Evolutionary conservation across 2,888 invertebrate genomes (phyloP).

Genomic region (Agapostemon virescens): DNA sequence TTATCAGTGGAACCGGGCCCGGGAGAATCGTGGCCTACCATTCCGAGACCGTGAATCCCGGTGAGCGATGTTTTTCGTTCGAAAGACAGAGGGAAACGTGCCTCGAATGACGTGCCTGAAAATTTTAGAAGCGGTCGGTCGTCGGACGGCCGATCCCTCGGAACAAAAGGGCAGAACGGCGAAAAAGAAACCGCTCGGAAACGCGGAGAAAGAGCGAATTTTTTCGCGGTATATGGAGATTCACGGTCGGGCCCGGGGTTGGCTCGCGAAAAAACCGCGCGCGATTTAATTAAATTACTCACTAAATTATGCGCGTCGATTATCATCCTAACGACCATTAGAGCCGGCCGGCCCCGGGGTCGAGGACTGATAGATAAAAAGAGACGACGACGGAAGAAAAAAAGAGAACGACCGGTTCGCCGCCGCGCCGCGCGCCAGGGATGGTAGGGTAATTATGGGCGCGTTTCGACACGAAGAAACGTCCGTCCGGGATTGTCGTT

Average conservation of each 20-base stretch:
- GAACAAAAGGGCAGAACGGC: constrained; percentile 2
- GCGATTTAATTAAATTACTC: constrained; percentile 61
- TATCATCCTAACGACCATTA: constrained; percentile 57
- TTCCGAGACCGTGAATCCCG: not conserved
- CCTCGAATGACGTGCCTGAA: constrained; percentile 7
- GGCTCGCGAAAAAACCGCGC: constrained; percentile 29
- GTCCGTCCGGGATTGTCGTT: constrained; percentile 28
- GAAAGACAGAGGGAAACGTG: constrained; percentile 8
- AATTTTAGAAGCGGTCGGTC: constrained; percentile 12
- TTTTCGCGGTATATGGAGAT: constrained; percentile 2
- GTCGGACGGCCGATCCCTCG: not conserved
- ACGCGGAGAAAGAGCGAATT: not conserved
- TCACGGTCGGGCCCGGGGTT: constrained; percentile 24
- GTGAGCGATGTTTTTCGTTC: constrained; percentile 10
- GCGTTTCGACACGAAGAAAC: constrained; percentile 37
- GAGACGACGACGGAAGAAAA: not conserved
- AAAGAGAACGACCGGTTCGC: constrained; percentile 18
- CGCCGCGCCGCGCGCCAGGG: not conserved
- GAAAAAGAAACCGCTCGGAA: not conserved
- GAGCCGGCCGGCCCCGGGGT: constrained; percentile 15
- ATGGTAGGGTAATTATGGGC: constrained; percentile 35
- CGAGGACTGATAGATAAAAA: constrained; percentile 39
- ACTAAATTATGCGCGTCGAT: constrained; percentile 45
- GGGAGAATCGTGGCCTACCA: not conserved
- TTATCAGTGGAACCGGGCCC: constrained; percentile 3